Evolutionary conservation across 2,888 invertebrate genomes (phyloP).

Genomic region (Anoplius nigerrimus): DNA sequence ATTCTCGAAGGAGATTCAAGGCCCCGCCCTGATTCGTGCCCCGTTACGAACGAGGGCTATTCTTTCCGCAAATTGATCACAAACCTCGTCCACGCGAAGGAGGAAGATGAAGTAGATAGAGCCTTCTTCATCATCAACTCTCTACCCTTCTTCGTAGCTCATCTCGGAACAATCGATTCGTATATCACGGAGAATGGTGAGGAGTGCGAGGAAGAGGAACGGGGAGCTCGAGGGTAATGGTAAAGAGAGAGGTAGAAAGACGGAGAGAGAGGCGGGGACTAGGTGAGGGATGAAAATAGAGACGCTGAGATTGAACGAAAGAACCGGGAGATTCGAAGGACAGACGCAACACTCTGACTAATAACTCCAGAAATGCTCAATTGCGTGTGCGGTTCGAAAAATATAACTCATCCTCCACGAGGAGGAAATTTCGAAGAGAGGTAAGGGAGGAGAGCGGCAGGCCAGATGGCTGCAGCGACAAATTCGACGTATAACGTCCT

Average conservation of each 20-base stretch:
- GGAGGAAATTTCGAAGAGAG: too few relatives aligned
- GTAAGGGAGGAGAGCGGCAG: too few relatives aligned
- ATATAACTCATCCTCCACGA: too few relatives aligned
- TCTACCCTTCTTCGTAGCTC: background rate
- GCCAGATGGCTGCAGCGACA: too few relatives aligned
- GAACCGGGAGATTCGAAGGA: too few relatives aligned
- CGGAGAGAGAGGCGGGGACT: background rate
- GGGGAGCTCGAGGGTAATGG: background rate
- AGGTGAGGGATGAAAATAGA: background rate
- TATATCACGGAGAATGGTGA: background rate
- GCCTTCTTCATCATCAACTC: background rate
- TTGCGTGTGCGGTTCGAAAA: too few relatives aligned
- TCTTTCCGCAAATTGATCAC: slow-evolving; percentile 47
- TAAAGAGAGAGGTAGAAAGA: background rate
- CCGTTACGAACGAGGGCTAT: slow-evolving; percentile 41
- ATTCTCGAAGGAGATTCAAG: slow-evolving; percentile 45
- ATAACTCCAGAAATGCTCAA: too few relatives aligned
- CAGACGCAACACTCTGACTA: too few relatives aligned
- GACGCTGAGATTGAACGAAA: background rate
- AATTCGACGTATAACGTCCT: too few relatives aligned
- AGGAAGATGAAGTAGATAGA: slow-evolving; percentile 8
- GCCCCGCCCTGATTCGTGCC: slow-evolving; percentile 49
- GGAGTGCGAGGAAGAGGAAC: background rate
- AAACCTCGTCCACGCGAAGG: slow-evolving; percentile 21
- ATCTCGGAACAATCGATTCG: background rate